Evolutionary conservation across 2,888 invertebrate species (phyloP).

Genomic region (Thyatira batis): DNA sequence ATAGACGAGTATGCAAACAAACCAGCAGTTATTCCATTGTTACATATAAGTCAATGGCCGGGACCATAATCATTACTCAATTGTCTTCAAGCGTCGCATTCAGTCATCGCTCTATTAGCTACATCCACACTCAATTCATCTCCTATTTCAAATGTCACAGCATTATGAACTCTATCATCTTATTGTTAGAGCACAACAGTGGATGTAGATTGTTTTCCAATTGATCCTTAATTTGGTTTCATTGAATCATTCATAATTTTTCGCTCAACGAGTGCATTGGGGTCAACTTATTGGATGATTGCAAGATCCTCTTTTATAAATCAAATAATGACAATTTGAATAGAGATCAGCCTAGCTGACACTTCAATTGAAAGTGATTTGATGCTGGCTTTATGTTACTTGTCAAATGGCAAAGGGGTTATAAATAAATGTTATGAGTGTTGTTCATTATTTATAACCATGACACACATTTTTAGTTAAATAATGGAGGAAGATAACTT

Average conservation of each 20-base stretch:
- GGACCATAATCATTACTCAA: conserved; percentile 4
- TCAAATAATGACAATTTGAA: neutral
- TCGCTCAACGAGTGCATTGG: neutral
- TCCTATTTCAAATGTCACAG: neutral
- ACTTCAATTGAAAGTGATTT: no score
- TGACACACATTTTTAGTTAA: no score
- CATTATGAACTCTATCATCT: neutral
- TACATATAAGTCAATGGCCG: neutral
- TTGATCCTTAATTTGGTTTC: neutral
- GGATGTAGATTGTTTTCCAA: neutral
- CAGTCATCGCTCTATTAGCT: conserved; percentile 3
- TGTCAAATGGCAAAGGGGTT: no score
- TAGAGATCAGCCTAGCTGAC: no score
- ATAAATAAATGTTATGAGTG: no score
- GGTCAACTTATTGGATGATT: neutral
- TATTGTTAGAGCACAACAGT: neutral
- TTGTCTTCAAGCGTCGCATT: conserved; percentile 1
- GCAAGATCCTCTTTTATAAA: neutral
- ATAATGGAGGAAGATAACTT: no score
- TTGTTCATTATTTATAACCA: no score
- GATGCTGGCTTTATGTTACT: no score
- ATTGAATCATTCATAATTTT: neutral
- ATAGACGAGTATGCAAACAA: neutral
- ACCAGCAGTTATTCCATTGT: neutral
- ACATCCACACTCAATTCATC: neutral